A percentile compares a stretch with the other conserved stretches of the same genome.
These are phyloP conservation scores for Apogon hyalosoma DNA, from an alignment of 2,797 vertebrate genomes.

Conservation along the genomic window DNA sequence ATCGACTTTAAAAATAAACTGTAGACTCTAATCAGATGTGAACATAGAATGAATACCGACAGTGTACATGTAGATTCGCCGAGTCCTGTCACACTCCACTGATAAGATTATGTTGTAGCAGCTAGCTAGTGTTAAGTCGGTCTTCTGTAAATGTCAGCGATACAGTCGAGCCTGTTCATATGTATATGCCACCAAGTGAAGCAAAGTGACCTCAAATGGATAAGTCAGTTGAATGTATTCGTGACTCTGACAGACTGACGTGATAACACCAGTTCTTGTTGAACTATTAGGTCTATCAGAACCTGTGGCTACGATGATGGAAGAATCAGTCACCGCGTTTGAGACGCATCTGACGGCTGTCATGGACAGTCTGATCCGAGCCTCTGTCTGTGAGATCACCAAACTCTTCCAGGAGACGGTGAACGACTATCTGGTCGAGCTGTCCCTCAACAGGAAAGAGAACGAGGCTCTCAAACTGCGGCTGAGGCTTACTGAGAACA, in stretches of 20 bases:
- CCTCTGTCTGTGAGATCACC: constrained; percentile 86
- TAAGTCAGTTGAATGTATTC: not conserved
- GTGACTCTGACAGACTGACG: not conserved
- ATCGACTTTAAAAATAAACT: fast-evolving
- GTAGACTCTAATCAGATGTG: not conserved
- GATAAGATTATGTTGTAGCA: not conserved
- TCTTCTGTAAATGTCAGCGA: not conserved
- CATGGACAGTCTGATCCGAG: constrained; percentile 87
- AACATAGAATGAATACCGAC: constrained; percentile 5
- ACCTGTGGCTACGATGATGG: constrained; percentile 76
- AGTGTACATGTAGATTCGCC: not conserved
- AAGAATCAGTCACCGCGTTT: constrained; percentile 85
- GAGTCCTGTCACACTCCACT: constrained; percentile 8
- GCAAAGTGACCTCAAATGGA: not conserved
- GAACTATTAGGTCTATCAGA: not conserved
- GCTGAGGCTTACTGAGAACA: constrained; percentile 84
- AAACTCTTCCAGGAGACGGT: constrained; percentile 88
- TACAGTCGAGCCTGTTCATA: too few relatives aligned
- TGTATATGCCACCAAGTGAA: too few relatives aligned
- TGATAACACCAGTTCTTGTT: constrained; percentile 5
- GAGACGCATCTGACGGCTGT: constrained; percentile 87
- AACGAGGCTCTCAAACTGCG: constrained; percentile 85
- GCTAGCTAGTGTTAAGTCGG: constrained; percentile 15
- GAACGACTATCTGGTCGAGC: constrained; percentile 86
- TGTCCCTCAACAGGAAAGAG: constrained; percentile 86